A percentile compares a stretch with the other conserved stretches of the same genome.
Evolutionary conservation across 1,140 invertebrate species (phyloP).

Genomic region (Triops longicaudatus): DNA sequence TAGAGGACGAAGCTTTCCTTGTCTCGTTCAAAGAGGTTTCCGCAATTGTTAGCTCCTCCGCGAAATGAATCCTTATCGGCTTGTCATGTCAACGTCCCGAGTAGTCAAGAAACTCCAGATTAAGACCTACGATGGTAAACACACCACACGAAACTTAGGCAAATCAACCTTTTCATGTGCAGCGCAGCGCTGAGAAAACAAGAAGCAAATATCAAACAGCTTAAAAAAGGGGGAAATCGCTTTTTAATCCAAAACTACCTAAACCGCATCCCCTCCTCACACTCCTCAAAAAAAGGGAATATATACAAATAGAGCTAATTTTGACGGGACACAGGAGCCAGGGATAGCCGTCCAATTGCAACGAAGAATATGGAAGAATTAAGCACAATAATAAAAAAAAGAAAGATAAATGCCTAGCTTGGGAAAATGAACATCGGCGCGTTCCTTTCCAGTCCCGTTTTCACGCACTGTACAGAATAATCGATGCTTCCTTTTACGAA

Average conservation of each 20-base stretch:
- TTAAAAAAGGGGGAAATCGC: background rate
- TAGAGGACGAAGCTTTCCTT: background rate
- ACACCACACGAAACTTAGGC: background rate
- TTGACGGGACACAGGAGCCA: background rate
- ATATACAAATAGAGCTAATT: background rate
- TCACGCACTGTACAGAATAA: background rate
- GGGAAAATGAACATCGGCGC: background rate
- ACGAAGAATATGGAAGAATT: background rate
- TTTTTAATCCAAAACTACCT: background rate
- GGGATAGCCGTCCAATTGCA: background rate
- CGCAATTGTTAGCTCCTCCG: background rate
- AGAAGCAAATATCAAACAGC: background rate
- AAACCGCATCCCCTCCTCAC: too few relatives aligned
- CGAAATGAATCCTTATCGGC: constrained; percentile 11
- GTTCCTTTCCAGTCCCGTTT: background rate
- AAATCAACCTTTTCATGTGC: background rate
- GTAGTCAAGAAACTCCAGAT: background rate
- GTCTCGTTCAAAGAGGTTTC: background rate
- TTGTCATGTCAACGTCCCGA: background rate
- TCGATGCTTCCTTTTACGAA: background rate
- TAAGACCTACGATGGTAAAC: background rate
- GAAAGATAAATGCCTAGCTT: background rate
- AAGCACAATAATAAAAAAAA: background rate
- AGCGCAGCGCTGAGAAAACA: background rate
- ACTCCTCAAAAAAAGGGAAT: background rate